Conservation (phyloP, 2,888 invertebrate species). For the Pammene aurita region DNA sequence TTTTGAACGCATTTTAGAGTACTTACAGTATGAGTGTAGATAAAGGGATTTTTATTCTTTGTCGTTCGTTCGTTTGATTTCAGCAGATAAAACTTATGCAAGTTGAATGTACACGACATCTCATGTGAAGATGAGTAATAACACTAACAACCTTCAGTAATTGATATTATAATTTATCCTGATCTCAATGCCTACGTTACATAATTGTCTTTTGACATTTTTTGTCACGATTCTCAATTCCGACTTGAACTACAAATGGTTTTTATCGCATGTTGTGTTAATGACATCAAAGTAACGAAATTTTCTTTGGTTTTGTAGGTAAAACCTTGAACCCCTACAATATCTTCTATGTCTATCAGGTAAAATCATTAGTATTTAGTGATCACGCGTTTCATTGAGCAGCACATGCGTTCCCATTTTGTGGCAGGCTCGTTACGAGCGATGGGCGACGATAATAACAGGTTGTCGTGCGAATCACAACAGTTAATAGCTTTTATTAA, state of each 20-base stretch:
- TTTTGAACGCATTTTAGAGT: too few species aligned
- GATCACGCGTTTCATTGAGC: constrained; percentile 11
- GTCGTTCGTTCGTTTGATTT: constrained; percentile 11
- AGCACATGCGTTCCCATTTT: constrained; percentile 28
- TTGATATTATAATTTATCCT: not conserved
- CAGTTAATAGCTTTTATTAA: constrained; percentile 52
- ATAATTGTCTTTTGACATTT: not conserved
- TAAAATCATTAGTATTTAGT: constrained; percentile 11
- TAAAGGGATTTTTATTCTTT: constrained; percentile 20
- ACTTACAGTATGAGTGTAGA: too few species aligned
- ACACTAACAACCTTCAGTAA: not conserved
- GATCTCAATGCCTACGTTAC: not conserved
- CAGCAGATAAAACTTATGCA: constrained; percentile 26
- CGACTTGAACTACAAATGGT: constrained; percentile 45
- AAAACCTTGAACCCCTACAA: too few species aligned
- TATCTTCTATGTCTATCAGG: not conserved
- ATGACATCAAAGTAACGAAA: constrained; percentile 47
- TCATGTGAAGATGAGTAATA: not conserved
- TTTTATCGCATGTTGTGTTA: constrained; percentile 50
- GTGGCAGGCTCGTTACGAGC: constrained; percentile 45
- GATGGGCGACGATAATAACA: constrained; percentile 56
- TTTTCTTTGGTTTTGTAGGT: not conserved
- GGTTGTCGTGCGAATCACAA: constrained; percentile 55
- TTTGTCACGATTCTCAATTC: constrained; percentile 52
- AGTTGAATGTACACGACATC: constrained; percentile 11